Evolutionary conservation across 37 sponge, comb jelly and placozoan genomes (phyloP), one percentile per base, ranked within the genome.

Genomic region (Lycopodina hypogea): DNA sequence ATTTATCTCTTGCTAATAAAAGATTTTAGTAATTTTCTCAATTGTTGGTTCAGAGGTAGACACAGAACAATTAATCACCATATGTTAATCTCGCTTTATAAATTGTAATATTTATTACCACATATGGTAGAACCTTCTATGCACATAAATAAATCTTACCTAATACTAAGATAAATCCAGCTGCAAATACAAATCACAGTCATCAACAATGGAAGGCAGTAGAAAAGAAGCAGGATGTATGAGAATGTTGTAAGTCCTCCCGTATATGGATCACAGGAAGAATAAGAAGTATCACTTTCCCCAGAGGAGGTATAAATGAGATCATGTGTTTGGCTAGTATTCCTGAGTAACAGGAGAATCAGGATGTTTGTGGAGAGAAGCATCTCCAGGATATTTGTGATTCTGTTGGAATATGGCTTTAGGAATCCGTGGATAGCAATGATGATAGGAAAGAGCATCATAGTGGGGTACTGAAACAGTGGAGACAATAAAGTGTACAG

Each of bases 381-480:
- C 0, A 45, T 35, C 32, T 85, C 85, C 30, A 71, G 28, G 19
- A 78, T 52, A 55, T 85, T 85, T 63, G 32, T 53, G 24, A 62
- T 28, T 11, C 2, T 63, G 19, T 76, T 23, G 26, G 69, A 45
- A 68, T 76, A 84, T 0, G 84, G 84, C 62, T 56, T 63, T 23
- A 69, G 17, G 28, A 60, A 76, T 18, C 70, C 59, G 42, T 50
- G 59, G 52, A 78, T 19, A 4, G 22, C 64, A 15, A 69, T 53
- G 1, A 41, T 38, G 30, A 84, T 72, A 34, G 42, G 34, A 1
- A 77, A 55, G 21, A 74, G 1, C 37, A 83, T 65, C 30, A 83
- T 67, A 21, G 78, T 28, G 32, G 85, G 78, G 53, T 78, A 84
- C 85, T 84, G 60, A 37, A 68, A 55, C n/a, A n/a, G 70, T 28